Evolutionary conservation across 2,888 invertebrate species (phyloP), one percentile per base, ranked within the genome.

Genomic region (Steinernema carpocapsae): DNA sequence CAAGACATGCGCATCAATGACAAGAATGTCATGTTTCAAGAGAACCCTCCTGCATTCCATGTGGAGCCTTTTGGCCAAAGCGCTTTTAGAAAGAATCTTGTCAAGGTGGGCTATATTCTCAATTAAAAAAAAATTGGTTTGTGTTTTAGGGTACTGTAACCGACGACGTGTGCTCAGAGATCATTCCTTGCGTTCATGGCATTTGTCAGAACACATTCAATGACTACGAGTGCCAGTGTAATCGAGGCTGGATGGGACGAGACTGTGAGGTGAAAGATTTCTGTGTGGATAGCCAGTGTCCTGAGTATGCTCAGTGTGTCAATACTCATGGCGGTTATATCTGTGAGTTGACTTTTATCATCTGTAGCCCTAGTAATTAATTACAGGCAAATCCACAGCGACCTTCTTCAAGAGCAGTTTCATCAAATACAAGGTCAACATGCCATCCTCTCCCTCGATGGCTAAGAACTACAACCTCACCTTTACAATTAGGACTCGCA

Each of bases 161-260:
- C 14, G 85, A 85, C 73, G 83, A 85, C 72, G 76, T 85, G 22
- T 85, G 85, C 73, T 48, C 74, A 0, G 74, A 72, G 2, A 59
- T 71, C 22, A 74, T 76, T 12, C 93, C 93, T 12, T 96, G 94
- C 90, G 92, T 92, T 84, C 92, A 94, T 84, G 96, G 96, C 19
- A 91, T 91, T 73, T 97, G 97, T 89, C 91, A 92, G 88, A 97
- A 97, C 90, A 94, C 93, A 76, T 94, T 94, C 88, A 86, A 86
- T 72, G 84, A 82, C 72, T 86, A 77, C 72, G 73, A 76, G 19
- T 86, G 86, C 74, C 24, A 74, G 56, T 86, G 86, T 70, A 75
- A 83, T 0, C 45, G 72, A 26, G 86, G 86, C 42, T 83, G 78
- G 77, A 78, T 82, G 70, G 83, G 82, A 12, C 48, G 46, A 26